These are phyloP conservation scores for Acanthosoma haemorrhoidale DNA, from an alignment of 2,888 invertebrate genomes.

Conservation along the genomic window DNA sequence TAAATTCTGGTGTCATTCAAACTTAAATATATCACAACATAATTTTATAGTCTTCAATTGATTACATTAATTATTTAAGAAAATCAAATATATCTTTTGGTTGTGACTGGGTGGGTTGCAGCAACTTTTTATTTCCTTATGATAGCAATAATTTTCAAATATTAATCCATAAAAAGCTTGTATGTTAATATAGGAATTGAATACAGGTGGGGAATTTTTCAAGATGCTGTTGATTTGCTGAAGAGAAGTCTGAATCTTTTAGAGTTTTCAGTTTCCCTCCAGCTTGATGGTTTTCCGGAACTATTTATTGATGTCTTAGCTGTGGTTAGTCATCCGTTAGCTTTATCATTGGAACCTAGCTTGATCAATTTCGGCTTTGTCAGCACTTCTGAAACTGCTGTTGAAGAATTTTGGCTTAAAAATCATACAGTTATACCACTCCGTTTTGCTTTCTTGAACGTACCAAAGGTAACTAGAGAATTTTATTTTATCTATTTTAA, in stretches of 20 bases:
- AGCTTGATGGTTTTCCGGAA: slow-evolving; percentile 23
- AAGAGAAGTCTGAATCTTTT: slow-evolving; percentile 30
- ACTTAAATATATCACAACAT: no score
- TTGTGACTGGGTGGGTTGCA: no score
- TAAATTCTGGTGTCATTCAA: no score
- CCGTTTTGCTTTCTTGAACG: slow-evolving; percentile 36
- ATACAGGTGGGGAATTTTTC: slow-evolving; percentile 33
- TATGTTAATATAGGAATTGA: background rate
- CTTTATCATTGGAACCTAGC: slow-evolving; percentile 33
- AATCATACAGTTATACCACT: slow-evolving; percentile 35
- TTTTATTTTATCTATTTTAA: no score
- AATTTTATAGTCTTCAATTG: no score
- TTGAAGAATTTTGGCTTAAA: slow-evolving; percentile 29
- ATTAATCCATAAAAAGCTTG: no score
- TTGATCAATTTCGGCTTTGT: slow-evolving; percentile 37
- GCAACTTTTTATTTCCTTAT: no score
- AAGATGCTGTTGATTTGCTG: slow-evolving; percentile 32
- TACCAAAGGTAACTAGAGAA: slow-evolving; percentile 36
- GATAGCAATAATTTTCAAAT: no score
- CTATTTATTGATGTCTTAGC: slow-evolving; percentile 32
- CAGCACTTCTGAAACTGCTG: slow-evolving; percentile 36
- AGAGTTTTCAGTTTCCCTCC: slow-evolving; percentile 34
- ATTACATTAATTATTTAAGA: no score
- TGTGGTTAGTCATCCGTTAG: slow-evolving; percentile 32
- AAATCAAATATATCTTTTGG: no score